Evolutionary conservation across 2,888 invertebrate genomes (phyloP).

Genomic region (Lumbricus terrestris): DNA sequence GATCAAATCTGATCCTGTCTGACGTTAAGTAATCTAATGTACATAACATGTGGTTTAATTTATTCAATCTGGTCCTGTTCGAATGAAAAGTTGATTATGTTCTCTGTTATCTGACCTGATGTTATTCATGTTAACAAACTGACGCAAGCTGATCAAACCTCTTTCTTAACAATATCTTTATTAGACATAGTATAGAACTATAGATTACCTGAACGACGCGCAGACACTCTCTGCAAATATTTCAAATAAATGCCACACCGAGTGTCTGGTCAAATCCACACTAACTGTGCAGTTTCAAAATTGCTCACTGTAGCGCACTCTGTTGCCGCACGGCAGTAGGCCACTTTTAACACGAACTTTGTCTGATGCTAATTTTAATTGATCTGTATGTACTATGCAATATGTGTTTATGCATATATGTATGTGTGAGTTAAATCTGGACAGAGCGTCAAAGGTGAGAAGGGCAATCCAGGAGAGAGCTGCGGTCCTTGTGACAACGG

Average conservation of each 20-base stretch:
- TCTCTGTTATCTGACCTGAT: not conserved
- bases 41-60: no score
- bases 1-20: no score
- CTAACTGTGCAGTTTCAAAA: not conserved
- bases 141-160: no score
- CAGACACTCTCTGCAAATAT: not conserved
- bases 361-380: not conserved
- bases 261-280: not conserved
- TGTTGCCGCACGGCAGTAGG: not conserved
- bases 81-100: not conserved
- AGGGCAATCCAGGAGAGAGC: conserved; percentile 18
- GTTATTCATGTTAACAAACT: not conserved
- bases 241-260: not conserved
- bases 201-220: not conserved
- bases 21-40: no score
- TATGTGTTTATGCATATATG: no score
- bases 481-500: not conserved
- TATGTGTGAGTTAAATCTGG: no score
- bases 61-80: not conserved
- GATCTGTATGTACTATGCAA: not conserved
- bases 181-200: no score
- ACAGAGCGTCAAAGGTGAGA: conserved; percentile 22
- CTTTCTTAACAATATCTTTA: no score
- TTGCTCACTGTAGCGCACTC: not conserved
- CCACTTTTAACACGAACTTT: not conserved